Evolutionary conservation across 2,888 invertebrate genomes (phyloP), one percentile per base, ranked within the genome.

Genomic region (Sinelater perroti): DNA sequence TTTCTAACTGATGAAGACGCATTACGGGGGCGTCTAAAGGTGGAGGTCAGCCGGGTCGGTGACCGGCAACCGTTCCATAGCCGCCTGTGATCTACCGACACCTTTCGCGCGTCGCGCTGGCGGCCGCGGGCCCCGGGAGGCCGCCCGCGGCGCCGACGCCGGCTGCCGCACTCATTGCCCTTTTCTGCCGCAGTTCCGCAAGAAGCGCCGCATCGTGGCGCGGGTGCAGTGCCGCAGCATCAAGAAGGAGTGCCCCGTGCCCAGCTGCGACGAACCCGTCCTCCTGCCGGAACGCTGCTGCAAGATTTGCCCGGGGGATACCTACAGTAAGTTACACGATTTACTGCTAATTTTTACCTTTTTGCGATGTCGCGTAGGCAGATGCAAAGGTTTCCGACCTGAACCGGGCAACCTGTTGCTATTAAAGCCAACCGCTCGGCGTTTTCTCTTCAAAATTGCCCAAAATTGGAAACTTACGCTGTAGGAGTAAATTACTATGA

Each of bases 141-240:
- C n/a, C n/a, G n/a, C n/a, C n/a, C n/a, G n/a, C n/a, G n/a, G n/a
- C n/a, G n/a, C n/a, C n/a, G n/a, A n/a, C n/a, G n/a, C n/a, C n/a
- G n/a, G n/a, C n/a, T n/a, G n/a, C n/a, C n/a, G n/a, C n/a, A n/a
- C n/a, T n/a, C n/a, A n/a, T n/a, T n/a, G n/a, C n/a, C n/a, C n/a
- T n/a, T n/a, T 61, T 80, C 81, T n/a, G n/a, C n/a, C n/a, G 51
- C 81, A 95, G 95, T 87, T 93, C 63, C 93, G 92, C 77, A 91
- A 92, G 79, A 94, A 95, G 75, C 83, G 91, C 26, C 84, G 93
- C 62, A 88, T 94, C 68, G 88, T 93, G 59, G 95, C 94, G n/a
- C 86, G 90, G 72, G 93, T 94, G 17, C 89, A 91, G 68, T 96
- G 96, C 78, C 86, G 90, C 66, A 95, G 94, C 76, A 93, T 96